Percentiles rank a stretch among this genome's conserved stretches.
Evolutionary conservation across 1,140 invertebrate genomes (phyloP).

Genomic region (Cepaea nemoralis): DNA sequence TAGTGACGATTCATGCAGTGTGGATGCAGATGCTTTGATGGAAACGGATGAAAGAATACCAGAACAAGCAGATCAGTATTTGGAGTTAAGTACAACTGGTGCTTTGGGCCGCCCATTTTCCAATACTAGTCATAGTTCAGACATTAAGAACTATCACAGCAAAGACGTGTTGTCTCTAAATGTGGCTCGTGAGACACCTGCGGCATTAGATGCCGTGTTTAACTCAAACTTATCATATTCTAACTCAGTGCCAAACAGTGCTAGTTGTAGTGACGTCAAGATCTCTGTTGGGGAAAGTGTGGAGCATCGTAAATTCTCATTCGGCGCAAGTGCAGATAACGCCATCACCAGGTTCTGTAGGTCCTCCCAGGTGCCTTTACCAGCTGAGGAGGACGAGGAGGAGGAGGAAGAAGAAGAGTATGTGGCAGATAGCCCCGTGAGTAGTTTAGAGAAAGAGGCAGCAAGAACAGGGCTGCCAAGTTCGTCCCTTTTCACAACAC

Average conservation of each 20-base stretch:
- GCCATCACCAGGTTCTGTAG: not conserved
- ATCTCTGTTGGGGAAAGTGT: not conserved
- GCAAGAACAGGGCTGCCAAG: not conserved
- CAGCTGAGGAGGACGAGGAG: not conserved
- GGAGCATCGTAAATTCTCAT: not conserved
- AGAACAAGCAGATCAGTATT: not conserved
- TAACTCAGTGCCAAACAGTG: not conserved
- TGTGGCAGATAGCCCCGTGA: not conserved
- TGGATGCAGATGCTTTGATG: slow-evolving; percentile 18
- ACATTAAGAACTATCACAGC: not conserved
- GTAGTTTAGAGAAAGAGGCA: slow-evolving; percentile 18
- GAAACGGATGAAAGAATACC: not conserved
- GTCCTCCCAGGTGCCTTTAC: not conserved
- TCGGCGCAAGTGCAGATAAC: not conserved
- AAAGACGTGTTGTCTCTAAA: not conserved
- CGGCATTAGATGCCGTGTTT: not conserved
- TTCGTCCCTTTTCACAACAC: slow-evolving; percentile 15
- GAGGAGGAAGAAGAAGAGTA: not conserved
- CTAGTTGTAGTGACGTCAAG: not conserved
- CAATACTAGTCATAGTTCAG: not conserved
- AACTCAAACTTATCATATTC: not conserved
- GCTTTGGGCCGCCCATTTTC: not conserved
- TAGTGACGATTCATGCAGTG: not conserved
- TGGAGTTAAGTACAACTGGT: not conserved
- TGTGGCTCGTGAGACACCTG: not conserved